These are phyloP conservation scores for Capricornis sumatraensis DNA, from an alignment of 2,113 vertebrate species.

Conservation along the genomic window DNA sequence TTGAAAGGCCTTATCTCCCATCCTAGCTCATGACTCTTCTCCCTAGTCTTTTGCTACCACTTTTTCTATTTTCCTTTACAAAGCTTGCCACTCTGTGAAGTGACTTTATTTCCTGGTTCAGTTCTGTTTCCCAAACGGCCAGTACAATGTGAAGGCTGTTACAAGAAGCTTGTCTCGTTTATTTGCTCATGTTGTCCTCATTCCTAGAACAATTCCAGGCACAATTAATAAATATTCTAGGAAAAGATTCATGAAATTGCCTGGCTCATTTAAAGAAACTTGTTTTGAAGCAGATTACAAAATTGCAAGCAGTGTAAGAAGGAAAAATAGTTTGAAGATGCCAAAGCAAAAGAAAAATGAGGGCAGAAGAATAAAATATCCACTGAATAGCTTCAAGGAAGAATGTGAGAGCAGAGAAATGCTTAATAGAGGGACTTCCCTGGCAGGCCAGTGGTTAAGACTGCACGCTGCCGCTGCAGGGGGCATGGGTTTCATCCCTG, in stretches of 20 bases:
- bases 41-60: not conserved
- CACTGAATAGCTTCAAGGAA: not conserved
- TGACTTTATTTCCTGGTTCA: not conserved
- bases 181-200: not conserved
- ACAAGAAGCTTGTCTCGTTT: not conserved
- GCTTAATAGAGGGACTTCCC: not conserved
- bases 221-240: conserved; percentile 25
- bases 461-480: rapidly evolving
- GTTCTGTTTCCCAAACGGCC: not conserved
- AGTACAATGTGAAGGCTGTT: not conserved
- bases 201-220: not conserved
- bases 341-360: conserved; percentile 11
- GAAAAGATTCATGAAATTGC: conserved; percentile 33
- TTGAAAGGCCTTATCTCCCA: not conserved
- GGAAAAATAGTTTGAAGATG: not conserved
- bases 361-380: conserved; percentile 4
- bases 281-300: conserved; percentile 42
- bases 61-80: not conserved
- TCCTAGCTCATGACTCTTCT: not conserved
- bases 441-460: not conserved
- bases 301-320: not conserved
- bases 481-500: not conserved
- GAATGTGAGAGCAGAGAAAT: not conserved
- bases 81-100: not conserved
- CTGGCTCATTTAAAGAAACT: conserved; percentile 51